Percentiles rank a stretch among this genome's conserved stretches.
These are phyloP conservation scores for Huso huso DNA, from an alignment of 2,797 vertebrate species.

Conservation along the genomic window DNA sequence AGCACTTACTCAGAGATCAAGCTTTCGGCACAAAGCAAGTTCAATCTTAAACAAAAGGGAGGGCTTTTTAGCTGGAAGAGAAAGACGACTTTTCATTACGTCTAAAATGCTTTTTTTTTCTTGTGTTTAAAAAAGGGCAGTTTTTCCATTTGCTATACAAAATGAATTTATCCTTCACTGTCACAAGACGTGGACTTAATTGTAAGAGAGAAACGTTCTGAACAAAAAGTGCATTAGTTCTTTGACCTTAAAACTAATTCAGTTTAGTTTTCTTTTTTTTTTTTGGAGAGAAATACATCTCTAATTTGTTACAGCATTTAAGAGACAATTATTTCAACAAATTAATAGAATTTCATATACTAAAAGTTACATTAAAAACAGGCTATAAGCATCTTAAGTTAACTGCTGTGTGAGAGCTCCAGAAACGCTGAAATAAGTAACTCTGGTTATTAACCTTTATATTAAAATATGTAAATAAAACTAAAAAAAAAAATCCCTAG, in stretches of 20 bases:
- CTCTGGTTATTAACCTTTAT: too few species aligned
- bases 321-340: too few species aligned
- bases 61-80: conserved; percentile 47
- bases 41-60: conserved; percentile 45
- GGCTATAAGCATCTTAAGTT: too few species aligned
- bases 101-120: conserved; percentile 39
- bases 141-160: conserved; percentile 45
- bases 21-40: conserved; percentile 46
- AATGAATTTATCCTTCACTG: conserved; percentile 42
- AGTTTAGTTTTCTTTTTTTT: conserved; percentile 4
- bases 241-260: background rate
- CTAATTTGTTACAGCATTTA: too few species aligned
- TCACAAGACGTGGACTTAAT: conserved; percentile 29
- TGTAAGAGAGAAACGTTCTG: conserved; percentile 47
- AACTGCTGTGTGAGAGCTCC: too few species aligned
- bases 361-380: too few species aligned
- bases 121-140: conserved; percentile 55
- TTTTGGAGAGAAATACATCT: background rate
- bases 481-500: too few species aligned
- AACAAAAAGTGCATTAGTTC: background rate
- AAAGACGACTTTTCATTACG: conserved; percentile 42
- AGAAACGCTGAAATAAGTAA: too few species aligned
- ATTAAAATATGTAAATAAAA: too few species aligned
- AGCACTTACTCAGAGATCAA: conserved; percentile 43
- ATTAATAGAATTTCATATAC: too few species aligned